A percentile compares a stretch with the other conserved stretches of the same genome.
Evolutionary conservation across 2,113 vertebrate genomes (phyloP).

Genomic region (Spea multiplicata): DNA sequence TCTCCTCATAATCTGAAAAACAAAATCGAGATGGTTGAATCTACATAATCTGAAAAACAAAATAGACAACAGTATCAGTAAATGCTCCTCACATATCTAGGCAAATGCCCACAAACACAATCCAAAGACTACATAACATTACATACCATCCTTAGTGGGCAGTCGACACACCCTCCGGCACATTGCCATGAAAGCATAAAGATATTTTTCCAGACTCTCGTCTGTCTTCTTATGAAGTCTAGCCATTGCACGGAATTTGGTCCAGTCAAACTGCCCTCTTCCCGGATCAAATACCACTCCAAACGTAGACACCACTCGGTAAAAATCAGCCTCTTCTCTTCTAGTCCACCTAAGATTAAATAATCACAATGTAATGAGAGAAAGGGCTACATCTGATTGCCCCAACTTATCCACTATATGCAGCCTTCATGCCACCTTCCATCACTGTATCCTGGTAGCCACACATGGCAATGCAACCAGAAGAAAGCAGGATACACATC

Average conservation of each 20-base stretch:
- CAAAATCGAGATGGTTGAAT: constrained; percentile 75
- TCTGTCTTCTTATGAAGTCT: constrained; percentile 97
- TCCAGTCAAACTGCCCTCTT: constrained; percentile 90
- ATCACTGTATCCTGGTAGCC: too few relatives aligned
- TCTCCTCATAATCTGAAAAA: constrained; percentile 77
- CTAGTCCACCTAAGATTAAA: constrained; percentile 84
- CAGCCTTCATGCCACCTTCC: too few relatives aligned
- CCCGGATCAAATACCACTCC: constrained; percentile 96
- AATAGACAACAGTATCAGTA: neutral
- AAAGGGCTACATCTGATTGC: too few relatives aligned
- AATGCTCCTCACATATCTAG: too few relatives aligned
- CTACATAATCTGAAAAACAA: constrained; percentile 72
- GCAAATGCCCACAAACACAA: too few relatives aligned
- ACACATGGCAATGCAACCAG: too few relatives aligned
- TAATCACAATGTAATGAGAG: neutral
- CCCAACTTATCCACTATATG: too few relatives aligned
- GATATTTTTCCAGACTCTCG: constrained; percentile 93
- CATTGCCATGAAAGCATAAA: constrained; percentile 94
- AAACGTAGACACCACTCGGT: constrained; percentile 95
- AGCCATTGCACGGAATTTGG: constrained; percentile 96
- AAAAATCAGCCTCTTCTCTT: constrained; percentile 97
- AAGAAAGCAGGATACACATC: too few relatives aligned
- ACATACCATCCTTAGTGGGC: constrained; percentile 85
- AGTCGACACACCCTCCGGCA: constrained; percentile 92
- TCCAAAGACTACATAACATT: neutral